Conservation (phyloP, 92 coral and sea anemone genomes). For the Zoanthus solanderi region DNA sequence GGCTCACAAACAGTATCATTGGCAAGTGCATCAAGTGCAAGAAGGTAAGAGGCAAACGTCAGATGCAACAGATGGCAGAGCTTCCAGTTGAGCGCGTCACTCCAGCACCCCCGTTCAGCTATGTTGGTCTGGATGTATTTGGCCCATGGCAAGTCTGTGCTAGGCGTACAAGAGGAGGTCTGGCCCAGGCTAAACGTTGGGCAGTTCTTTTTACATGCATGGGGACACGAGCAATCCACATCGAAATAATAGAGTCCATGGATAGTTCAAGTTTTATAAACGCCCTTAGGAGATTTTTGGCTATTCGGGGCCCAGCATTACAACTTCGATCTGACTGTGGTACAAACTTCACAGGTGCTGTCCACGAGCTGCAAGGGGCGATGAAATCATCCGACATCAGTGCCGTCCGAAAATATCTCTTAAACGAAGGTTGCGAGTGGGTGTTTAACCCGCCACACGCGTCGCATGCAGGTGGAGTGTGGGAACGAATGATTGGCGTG, state of each 20-base stretch:
- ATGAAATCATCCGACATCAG: slow-evolving; percentile 24
- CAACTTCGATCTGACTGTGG: slow-evolving; percentile 61
- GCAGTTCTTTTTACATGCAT: slow-evolving; percentile 67
- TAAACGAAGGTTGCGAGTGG: slow-evolving; percentile 47
- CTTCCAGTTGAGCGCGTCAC: slow-evolving; percentile 24
- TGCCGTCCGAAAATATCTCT: slow-evolving; percentile 27
- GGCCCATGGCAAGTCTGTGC: slow-evolving; percentile 61
- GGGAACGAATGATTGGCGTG: slow-evolving; percentile 69
- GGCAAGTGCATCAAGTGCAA: slow-evolving; percentile 60
- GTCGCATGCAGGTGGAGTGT: slow-evolving; percentile 62
- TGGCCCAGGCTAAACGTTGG: slow-evolving; percentile 60
- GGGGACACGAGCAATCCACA: slow-evolving; percentile 52
- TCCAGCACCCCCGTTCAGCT: slow-evolving; percentile 39
- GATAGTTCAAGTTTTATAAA: slow-evolving; percentile 61
- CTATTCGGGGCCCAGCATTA: slow-evolving; percentile 54
- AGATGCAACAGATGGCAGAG: slow-evolving; percentile 56
- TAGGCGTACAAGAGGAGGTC: slow-evolving; percentile 56
- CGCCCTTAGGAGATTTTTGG: slow-evolving; percentile 57
- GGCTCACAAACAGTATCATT: slow-evolving; percentile 45
- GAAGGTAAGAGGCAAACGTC: slow-evolving; percentile 51
- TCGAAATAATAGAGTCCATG: slow-evolving; percentile 66
- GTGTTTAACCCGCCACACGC: slow-evolving; percentile 56
- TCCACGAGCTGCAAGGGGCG: slow-evolving; percentile 46
- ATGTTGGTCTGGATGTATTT: slow-evolving; percentile 43
- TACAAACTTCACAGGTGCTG: slow-evolving; percentile 51